Conservation (phyloP, 2,113 vertebrate genomes). For the Nanorana parkeri region DNA sequence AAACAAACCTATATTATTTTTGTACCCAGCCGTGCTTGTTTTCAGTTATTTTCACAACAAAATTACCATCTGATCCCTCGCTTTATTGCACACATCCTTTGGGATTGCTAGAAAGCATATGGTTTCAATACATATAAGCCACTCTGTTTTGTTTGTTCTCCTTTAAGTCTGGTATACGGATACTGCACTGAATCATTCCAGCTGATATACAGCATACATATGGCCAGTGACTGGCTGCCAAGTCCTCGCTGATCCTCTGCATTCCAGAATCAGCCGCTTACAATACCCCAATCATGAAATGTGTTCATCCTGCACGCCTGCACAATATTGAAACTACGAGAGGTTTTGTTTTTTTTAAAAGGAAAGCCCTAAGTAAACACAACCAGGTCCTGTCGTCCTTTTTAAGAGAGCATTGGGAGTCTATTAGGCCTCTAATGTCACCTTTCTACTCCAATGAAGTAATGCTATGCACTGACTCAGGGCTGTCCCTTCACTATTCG, state of each 20-base stretch:
- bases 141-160: neutral
- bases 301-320: neutral
- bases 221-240: slow-evolving; percentile 1
- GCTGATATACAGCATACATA: slow-evolving; percentile 9
- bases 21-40: neutral
- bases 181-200: neutral
- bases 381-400: too few relatives aligned
- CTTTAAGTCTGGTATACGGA: neutral
- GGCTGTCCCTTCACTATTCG: too few relatives aligned
- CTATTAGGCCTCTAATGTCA: too few relatives aligned
- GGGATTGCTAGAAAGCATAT: too few relatives aligned
- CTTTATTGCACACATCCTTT: too few relatives aligned
- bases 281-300: neutral
- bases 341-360: too few relatives aligned
- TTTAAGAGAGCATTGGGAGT: too few relatives aligned
- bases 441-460: too few relatives aligned
- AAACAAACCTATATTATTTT: too few relatives aligned
- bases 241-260: neutral
- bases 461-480: too few relatives aligned
- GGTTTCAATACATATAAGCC: neutral
- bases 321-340: neutral
- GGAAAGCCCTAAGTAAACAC: too few relatives aligned
- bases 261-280: neutral
- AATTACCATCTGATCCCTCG: neutral
- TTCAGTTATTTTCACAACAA: neutral